Conservation (phyloP, 2,113 vertebrate genomes). For the Carassius gibelio region DNA sequence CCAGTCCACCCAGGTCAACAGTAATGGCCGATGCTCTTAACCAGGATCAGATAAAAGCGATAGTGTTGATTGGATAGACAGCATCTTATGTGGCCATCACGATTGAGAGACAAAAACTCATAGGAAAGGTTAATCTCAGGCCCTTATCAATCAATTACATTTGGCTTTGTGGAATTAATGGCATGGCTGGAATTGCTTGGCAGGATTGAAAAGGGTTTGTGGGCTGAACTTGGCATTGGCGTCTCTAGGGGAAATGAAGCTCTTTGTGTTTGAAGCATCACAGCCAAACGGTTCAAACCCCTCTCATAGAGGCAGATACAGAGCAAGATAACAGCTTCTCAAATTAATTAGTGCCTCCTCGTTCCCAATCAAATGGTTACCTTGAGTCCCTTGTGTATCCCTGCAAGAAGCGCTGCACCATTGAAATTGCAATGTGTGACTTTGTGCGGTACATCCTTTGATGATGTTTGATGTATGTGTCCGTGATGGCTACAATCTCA, state of each 20-base stretch:
- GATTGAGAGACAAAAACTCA: constrained; percentile 59
- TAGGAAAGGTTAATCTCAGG: constrained; percentile 52
- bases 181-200: constrained; percentile 53
- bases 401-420: constrained; percentile 28
- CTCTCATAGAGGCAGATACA: constrained; percentile 51
- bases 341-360: constrained; percentile 51
- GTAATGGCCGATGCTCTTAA: constrained; percentile 66
- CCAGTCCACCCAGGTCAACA: constrained; percentile 71
- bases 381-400: constrained; percentile 28
- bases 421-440: constrained; percentile 38
- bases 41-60: constrained; percentile 65
- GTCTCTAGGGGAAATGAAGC: constrained; percentile 50
- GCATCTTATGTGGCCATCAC: constrained; percentile 67
- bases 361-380: constrained; percentile 38
- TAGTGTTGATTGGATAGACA: constrained; percentile 63
- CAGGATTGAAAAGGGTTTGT: constrained; percentile 56
- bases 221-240: constrained; percentile 60
- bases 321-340: constrained; percentile 53
- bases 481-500: constrained; percentile 44
- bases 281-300: constrained; percentile 51
- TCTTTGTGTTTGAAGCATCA: constrained; percentile 55
- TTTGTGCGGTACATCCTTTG: constrained; percentile 42
- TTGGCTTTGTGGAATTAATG: constrained; percentile 64
- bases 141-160: constrained; percentile 64
- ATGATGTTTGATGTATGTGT: constrained; percentile 49